Conservation (phyloP, 2,888 invertebrate genomes). For the Spialia ferax region DNA sequence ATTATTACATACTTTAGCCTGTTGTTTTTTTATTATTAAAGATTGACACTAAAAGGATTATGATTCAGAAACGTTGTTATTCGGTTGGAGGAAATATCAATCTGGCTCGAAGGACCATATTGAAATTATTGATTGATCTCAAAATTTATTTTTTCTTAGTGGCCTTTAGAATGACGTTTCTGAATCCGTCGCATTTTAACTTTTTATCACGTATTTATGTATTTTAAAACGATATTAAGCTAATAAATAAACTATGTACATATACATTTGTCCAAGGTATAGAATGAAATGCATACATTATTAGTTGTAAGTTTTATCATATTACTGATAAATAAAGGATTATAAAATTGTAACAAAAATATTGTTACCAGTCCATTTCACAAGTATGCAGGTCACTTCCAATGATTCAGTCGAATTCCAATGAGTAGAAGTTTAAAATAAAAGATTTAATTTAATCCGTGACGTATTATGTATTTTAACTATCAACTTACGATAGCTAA, state of each 20-base stretch:
- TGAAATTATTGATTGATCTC: constrained; percentile 48
- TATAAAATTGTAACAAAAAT: not conserved
- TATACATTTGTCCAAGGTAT: not conserved
- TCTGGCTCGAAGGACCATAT: constrained; percentile 64
- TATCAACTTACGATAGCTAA: too few species aligned
- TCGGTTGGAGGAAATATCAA: constrained; percentile 46
- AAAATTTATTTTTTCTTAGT: constrained; percentile 28
- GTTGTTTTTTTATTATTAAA: constrained; percentile 49
- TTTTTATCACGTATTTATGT: not conserved
- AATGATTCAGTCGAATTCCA: too few species aligned
- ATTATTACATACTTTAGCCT: constrained; percentile 50
- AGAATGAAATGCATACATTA: not conserved
- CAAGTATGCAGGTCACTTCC: not conserved
- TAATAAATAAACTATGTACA: not conserved
- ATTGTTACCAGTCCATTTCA: not conserved
- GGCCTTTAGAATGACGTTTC: constrained; percentile 19
- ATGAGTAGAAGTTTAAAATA: too few species aligned
- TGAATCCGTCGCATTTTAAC: constrained; percentile 12
- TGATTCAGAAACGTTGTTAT: constrained; percentile 60
- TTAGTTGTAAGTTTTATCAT: not conserved
- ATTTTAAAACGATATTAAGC: constrained; percentile 1
- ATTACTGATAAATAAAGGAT: not conserved
- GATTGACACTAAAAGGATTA: constrained; percentile 54
- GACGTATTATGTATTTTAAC: too few species aligned
- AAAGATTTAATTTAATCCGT: too few species aligned